Percentiles rank a stretch among this genome's conserved stretches.
Evolutionary conservation across 2,888 invertebrate species (phyloP).

Genomic region (Pocota personata): DNA sequence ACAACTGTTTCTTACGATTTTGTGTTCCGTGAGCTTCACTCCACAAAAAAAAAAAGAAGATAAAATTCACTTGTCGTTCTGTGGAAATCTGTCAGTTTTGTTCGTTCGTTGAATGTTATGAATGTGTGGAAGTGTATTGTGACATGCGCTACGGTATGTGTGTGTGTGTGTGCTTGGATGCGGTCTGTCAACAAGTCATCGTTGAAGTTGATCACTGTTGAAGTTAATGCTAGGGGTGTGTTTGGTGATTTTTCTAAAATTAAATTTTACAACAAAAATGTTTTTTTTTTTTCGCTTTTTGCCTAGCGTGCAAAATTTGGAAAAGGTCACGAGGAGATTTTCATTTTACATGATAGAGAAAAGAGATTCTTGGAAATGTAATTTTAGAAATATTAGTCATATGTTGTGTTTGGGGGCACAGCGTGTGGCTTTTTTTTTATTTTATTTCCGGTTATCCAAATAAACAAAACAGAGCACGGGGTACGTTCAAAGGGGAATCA

Average conservation of each 20-base stretch:
- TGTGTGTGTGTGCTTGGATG: neutral
- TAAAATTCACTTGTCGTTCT: conserved; percentile 16
- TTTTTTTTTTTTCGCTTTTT: neutral
- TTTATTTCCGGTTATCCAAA: conserved; percentile 6
- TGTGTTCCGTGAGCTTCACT: conserved; percentile 3
- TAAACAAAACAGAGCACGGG: neutral
- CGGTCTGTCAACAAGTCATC: conserved; percentile 44
- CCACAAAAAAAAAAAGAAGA: conserved; percentile 25
- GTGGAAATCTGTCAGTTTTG: conserved; percentile 16
- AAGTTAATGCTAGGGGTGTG: conserved; percentile 6
- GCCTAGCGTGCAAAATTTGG: neutral
- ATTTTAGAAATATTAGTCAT: conserved; percentile 38
- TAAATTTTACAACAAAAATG: neutral
- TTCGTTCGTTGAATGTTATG: conserved; percentile 14
- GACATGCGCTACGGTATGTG: no score
- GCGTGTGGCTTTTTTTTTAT: neutral
- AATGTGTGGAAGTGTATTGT: neutral
- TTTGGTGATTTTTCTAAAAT: neutral
- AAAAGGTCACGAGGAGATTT: no score
- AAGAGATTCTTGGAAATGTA: neutral
- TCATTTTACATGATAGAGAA: neutral
- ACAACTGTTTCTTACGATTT: conserved; percentile 39
- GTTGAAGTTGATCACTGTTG: conserved; percentile 12
- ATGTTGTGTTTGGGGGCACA: neutral
- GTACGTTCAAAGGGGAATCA: neutral